phyloP scores from a whole-genome alignment of 1,140 invertebrate species.

The Brachionus rotundiformis region DNA sequence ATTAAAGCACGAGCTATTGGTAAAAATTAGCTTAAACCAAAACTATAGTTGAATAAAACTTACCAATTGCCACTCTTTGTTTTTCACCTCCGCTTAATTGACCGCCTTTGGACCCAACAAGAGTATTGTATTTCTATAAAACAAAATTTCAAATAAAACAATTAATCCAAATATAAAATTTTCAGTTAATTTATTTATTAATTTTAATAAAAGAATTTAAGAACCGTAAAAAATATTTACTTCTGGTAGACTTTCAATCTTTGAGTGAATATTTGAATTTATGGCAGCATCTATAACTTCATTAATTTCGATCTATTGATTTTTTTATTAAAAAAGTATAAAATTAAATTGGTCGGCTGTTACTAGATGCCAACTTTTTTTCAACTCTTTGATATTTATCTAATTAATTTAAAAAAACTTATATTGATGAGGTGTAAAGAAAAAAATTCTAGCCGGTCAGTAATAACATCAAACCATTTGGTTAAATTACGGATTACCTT shows the following conservation, averaged over 20 bases:
- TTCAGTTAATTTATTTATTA: no score
- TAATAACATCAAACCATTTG: not conserved
- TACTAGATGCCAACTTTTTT: no score
- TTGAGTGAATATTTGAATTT: slow-evolving; percentile 81
- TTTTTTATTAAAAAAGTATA: not conserved
- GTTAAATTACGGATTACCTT: slow-evolving; percentile 54
- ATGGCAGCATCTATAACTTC: slow-evolving; percentile 79
- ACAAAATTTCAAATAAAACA: not conserved
- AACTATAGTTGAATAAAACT: not conserved
- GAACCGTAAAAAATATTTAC: no score
- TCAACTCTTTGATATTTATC: no score
- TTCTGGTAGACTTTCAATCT: slow-evolving; percentile 69
- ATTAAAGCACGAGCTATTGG: slow-evolving; percentile 60
- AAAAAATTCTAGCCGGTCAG: no score
- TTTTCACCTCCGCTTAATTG: slow-evolving; percentile 64
- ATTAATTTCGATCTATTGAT: slow-evolving; percentile 66
- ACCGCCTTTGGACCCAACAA: slow-evolving; percentile 60
- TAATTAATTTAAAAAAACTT: no score
- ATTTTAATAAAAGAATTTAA: no score
- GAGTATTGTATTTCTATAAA: slow-evolving; percentile 58
- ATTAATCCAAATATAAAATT: no score
- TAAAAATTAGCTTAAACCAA: not conserved
- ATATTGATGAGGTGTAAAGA: no score
- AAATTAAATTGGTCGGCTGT: not conserved
- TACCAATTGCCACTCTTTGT: slow-evolving; percentile 56